Conservation (phyloP, 1,140 invertebrate genomes). For the Drosophila repletoides region DNA sequence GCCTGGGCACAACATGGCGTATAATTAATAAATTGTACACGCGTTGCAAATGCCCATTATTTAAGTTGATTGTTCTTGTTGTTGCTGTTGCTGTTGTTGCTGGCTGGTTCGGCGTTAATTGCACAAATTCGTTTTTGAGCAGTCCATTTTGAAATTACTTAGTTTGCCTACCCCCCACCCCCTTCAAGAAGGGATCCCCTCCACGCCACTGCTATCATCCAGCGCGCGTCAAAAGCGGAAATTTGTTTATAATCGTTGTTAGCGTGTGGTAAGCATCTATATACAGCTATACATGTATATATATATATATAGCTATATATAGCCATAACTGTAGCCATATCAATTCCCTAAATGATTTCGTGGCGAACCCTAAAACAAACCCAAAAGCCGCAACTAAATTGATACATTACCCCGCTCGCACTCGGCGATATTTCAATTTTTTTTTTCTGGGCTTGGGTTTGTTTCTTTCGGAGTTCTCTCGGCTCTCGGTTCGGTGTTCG, state of each 20-base stretch:
- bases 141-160: slow-evolving; percentile 67
- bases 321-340: slow-evolving; percentile 57
- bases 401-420: slow-evolving; percentile 65
- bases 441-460: slow-evolving; percentile 36
- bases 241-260: slow-evolving; percentile 79
- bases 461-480: slow-evolving; percentile 12
- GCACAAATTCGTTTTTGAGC: slow-evolving; percentile 76
- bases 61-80: slow-evolving; percentile 26
- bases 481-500: neutral
- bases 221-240: slow-evolving; percentile 76
- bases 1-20: slow-evolving; percentile 61
- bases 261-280: slow-evolving; percentile 51
- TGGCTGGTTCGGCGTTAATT: slow-evolving; percentile 61
- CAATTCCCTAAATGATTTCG: slow-evolving; percentile 73
- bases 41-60: slow-evolving; percentile 59
- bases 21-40: slow-evolving; percentile 76
- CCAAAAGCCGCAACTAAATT: slow-evolving; percentile 57
- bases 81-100: slow-evolving; percentile 7
- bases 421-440: slow-evolving; percentile 60
- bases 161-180: slow-evolving; percentile 6
- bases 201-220: neutral
- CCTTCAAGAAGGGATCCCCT: neutral
- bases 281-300: slow-evolving; percentile 32
- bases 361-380: slow-evolving; percentile 63
- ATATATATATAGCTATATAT: slow-evolving; percentile 23